Percentiles rank a stretch among this genome's conserved stretches.
Conservation (phyloP, 2,113 vertebrate genomes). For the Otis tarda region DNA sequence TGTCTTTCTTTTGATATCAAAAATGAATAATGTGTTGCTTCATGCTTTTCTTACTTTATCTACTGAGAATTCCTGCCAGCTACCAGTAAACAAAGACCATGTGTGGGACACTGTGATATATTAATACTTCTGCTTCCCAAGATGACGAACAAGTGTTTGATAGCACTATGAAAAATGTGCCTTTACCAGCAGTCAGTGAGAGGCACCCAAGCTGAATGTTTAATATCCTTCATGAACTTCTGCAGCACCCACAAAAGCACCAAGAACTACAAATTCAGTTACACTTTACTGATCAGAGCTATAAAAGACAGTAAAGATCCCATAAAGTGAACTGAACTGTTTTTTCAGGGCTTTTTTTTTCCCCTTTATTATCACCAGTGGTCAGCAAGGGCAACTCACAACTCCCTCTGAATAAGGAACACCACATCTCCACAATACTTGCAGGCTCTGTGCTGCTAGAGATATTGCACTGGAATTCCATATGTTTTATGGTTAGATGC, state of each 20-base stretch:
- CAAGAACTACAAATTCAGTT: not conserved
- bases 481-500: not conserved
- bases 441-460: not conserved
- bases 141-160: not conserved
- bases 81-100: not conserved
- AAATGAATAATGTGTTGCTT: not conserved
- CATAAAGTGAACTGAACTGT: not conserved
- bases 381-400: not conserved
- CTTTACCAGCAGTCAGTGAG: not conserved
- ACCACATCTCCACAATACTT: not conserved
- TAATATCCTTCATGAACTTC: not conserved
- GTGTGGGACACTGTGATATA: not conserved
- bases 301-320: not conserved
- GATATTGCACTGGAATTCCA: not conserved
- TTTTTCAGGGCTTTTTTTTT: not conserved
- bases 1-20: not conserved
- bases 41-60: not conserved
- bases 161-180: not conserved
- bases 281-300: not conserved
- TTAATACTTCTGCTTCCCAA: not conserved
- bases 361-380: not conserved
- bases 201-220: not conserved
- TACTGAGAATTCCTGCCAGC: not conserved
- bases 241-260: not conserved
- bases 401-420: not conserved